phyloP scores from a whole-genome alignment of 2,888 invertebrate genomes.

The Aleiodes leptofemur region DNA sequence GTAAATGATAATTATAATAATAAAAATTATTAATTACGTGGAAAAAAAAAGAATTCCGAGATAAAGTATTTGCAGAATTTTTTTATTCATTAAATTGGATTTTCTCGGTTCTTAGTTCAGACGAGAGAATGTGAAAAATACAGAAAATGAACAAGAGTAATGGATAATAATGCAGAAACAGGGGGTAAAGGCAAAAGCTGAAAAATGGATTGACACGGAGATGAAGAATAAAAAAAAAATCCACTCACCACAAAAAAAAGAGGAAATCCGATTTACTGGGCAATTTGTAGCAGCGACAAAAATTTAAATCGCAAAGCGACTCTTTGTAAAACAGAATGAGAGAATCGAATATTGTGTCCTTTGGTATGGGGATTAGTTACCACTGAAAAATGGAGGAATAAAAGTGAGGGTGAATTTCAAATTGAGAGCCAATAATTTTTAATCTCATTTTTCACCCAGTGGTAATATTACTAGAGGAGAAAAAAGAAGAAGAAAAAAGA shows the following conservation, averaged over 20 bases:
- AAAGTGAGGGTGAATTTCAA: conserved; percentile 72
- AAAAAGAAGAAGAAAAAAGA: not conserved
- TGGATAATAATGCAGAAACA: not conserved
- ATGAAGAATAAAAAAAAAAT: not conserved
- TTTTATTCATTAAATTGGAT: not conserved
- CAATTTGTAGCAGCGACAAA: conserved; percentile 73
- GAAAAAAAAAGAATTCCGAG: conserved; percentile 1
- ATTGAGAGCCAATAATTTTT: conserved; percentile 62
- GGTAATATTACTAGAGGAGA: conserved; percentile 38
- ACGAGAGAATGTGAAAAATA: not conserved
- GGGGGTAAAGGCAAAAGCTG: not conserved
- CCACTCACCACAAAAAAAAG: conserved; percentile 3
- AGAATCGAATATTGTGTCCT: conserved; percentile 67
- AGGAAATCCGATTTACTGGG: conserved; percentile 70
- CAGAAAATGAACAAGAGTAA: not conserved
- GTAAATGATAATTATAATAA: not conserved
- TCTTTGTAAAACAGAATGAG: conserved; percentile 58
- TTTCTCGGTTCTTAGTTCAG: not conserved
- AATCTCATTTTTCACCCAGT: conserved; percentile 70
- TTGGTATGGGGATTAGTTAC: conserved; percentile 60
- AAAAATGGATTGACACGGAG: conserved; percentile 33
- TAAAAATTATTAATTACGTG: not conserved
- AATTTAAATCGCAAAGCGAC: conserved; percentile 74
- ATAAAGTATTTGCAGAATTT: not conserved
- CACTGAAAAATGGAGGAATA: conserved; percentile 68